Evolutionary conservation across 35 echinoderm and acorn worm genomes (phyloP).

Genomic region (Heliocidaris tuberculata): DNA sequence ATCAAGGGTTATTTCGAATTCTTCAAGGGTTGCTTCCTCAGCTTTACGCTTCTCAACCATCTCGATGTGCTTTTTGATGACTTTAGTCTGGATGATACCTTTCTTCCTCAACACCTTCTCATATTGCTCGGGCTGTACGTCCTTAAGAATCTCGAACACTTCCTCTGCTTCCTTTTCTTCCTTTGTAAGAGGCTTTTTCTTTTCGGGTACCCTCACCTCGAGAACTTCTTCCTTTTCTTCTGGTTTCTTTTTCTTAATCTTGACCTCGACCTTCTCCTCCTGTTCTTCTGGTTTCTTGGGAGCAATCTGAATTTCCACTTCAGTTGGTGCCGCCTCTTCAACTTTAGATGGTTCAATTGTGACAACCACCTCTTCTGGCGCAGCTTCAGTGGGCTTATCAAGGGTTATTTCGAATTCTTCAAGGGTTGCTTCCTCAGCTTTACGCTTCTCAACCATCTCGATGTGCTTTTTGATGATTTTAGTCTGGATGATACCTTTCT

Average conservation of each 20-base stretch:
- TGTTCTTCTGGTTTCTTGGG: constrained; percentile 3
- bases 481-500: constrained; percentile 15
- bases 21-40: constrained; percentile 47
- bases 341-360: neutral
- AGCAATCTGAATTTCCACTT: constrained; percentile 38
- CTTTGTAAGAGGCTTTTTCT: constrained; percentile 32
- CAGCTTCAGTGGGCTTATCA: neutral
- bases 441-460: constrained; percentile 57
- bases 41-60: constrained; percentile 59
- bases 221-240: neutral
- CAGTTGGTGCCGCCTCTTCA: constrained; percentile 19
- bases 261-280: neutral
- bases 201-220: constrained; percentile 24
- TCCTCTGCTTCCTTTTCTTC: constrained; percentile 69
- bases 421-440: constrained; percentile 52
- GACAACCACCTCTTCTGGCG: constrained; percentile 30
- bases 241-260: constrained; percentile 10
- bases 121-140: constrained; percentile 61
- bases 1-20: neutral
- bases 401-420: neutral
- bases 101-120: constrained; percentile 67
- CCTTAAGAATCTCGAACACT: constrained; percentile 71
- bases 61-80: constrained; percentile 57
- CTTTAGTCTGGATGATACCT: constrained; percentile 55
- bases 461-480: constrained; percentile 53